These are phyloP conservation scores for Acanthornis magna DNA, from an alignment of 2,797 vertebrate genomes.

Conservation along the genomic window DNA sequence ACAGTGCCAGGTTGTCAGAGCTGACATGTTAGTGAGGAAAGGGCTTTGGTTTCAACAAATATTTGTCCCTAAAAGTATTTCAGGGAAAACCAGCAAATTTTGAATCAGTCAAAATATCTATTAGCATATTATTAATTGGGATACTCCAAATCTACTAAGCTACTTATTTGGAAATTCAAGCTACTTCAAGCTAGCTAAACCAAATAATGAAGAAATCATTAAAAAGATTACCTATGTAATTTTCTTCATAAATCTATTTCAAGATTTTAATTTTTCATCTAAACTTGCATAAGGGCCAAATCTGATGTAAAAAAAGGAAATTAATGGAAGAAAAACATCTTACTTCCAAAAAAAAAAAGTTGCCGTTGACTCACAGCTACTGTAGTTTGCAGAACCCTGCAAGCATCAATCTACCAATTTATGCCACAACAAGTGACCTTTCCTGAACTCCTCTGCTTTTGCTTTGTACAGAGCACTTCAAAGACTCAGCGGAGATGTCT, in stretches of 20 bases:
- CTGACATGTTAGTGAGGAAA: neutral
- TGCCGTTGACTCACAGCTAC: neutral
- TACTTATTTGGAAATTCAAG: neutral
- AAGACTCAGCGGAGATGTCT: neutral
- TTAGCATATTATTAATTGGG: neutral
- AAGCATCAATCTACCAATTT: neutral
- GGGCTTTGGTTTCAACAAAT: neutral
- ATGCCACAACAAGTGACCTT: neutral
- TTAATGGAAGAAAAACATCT: neutral
- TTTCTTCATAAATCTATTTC: neutral
- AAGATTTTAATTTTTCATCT: neutral
- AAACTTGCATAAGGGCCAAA: neutral
- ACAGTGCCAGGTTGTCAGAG: neutral
- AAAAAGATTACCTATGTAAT: neutral
- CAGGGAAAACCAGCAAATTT: neutral
- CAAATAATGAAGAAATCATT: neutral
- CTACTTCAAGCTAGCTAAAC: neutral
- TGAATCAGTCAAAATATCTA: neutral
- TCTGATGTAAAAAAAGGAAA: neutral
- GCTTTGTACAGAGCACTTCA: neutral
- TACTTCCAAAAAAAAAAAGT: neutral
- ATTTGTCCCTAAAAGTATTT: neutral
- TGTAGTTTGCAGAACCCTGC: neutral
- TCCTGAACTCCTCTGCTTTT: neutral
- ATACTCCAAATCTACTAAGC: neutral